Base-by-base conservation (phyloP, 2,888 invertebrate species). In the Eupithecia tripunctaria region DNA sequence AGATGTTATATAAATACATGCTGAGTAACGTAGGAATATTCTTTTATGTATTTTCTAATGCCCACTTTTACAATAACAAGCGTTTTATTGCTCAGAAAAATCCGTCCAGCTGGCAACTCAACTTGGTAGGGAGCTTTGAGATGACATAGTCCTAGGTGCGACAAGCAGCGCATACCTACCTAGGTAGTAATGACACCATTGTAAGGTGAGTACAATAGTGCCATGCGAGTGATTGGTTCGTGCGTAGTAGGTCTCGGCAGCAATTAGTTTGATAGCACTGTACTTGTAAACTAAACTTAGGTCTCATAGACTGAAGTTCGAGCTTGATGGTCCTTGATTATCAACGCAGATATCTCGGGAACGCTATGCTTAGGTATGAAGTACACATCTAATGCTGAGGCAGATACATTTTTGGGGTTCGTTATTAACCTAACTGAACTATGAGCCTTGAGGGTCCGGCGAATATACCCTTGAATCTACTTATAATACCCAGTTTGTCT, bases 111-210 rank as follows among this genome's bases (percentile, higher is more conserved):
- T 72, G 68, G 68, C 68, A 73, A 72, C 72, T 64, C 72, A 21
- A 56, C 5, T 56, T 56, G 21, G 56, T 25, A 4, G 25, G 56
- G 25, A 25, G 25, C 56, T 7, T 4, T 25, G 25, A 56, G 21
- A 56, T 56, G 32, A 32, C 25, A 51, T 12, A 25, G 21, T 14
- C 56, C 25, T 56, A 56, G 14, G 5, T 56, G 70, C 71, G 62
- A 72, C 71, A 67, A 71, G 62, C 78, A 82, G 78, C 82, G 78
- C 79, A 80, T 81, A 56, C 25, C 56, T 81, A 56, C 25, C 56
- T 56, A 14, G 56, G 77, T 73, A 64, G 80, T 87, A 86, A 88
- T 86, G 83, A 86, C 81, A 78, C 82, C 80, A 82, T 85, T 84
- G 85, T 84, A 73, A 68, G 66, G 68, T 70, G 51, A 75, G 47